Percentiles rank a stretch among this genome's conserved stretches.
Conservation (phyloP, 1,140 invertebrate species). For the Cherax destructor region DNA sequence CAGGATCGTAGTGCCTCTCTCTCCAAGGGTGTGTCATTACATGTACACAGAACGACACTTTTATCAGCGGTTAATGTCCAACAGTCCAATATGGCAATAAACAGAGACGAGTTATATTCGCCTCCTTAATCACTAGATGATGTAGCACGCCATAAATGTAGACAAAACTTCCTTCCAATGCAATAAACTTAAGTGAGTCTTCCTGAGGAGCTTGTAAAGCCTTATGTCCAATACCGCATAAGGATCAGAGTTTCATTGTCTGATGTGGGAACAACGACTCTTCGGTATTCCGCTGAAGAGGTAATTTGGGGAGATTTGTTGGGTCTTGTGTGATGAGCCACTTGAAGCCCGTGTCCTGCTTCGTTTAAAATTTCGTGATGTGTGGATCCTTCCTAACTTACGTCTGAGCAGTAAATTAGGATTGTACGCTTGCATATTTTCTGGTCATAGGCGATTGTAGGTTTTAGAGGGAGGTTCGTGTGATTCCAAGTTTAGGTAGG, state of each 20-base stretch:
- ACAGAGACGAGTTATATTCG: not conserved
- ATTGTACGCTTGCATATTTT: not conserved
- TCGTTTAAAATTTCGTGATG: not conserved
- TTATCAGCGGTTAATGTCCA: not conserved
- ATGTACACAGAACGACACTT: too few species aligned
- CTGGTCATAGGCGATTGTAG: not conserved
- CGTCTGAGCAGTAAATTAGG: not conserved
- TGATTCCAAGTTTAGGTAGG: not conserved
- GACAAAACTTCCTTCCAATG: slow-evolving; percentile 10
- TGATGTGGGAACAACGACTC: not conserved
- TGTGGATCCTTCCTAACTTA: not conserved
- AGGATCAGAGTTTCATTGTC: slow-evolving; percentile 9
- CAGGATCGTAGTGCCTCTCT: too few species aligned
- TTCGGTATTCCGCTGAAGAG: not conserved
- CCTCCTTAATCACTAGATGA: not conserved
- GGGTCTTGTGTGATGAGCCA: not conserved
- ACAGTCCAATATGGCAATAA: not conserved
- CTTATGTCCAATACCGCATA: not conserved
- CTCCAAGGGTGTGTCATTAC: too few species aligned
- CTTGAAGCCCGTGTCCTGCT: not conserved
- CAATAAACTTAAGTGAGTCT: slow-evolving; percentile 1
- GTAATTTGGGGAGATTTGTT: slow-evolving; percentile 1
- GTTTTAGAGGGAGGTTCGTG: not conserved
- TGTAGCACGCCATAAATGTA: slow-evolving; percentile 4
- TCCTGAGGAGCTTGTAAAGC: not conserved